Conservation (phyloP, 2,113 vertebrate genomes). For the Anhinga rufa region DNA sequence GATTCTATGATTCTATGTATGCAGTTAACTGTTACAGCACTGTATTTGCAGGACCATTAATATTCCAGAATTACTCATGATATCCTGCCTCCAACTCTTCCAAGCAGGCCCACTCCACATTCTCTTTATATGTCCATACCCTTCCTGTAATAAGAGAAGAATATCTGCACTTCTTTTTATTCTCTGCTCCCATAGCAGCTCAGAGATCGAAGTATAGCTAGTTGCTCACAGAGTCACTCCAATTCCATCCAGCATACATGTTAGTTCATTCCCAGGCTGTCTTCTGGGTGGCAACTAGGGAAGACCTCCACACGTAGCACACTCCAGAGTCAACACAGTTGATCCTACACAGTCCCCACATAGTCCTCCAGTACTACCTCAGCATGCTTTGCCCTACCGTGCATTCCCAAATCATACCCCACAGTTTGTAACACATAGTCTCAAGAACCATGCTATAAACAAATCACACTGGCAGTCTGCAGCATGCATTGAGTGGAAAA, state of each 20-base stretch:
- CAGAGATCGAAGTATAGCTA: background rate
- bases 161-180: background rate
- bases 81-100: background rate
- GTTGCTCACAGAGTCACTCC: background rate
- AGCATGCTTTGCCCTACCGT: background rate
- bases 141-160: background rate
- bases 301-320: background rate
- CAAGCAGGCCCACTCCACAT: background rate
- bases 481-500: background rate
- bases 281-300: background rate
- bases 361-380: background rate
- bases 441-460: background rate
- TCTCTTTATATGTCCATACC: background rate
- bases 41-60: background rate
- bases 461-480: background rate
- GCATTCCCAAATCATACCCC: background rate
- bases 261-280: background rate
- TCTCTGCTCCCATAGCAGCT: background rate
- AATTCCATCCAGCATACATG: background rate
- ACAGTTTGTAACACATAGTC: background rate
- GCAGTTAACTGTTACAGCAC: background rate
- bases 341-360: background rate
- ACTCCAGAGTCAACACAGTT: background rate
- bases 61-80: background rate
- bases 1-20: background rate